Percentiles rank a stretch among this genome's conserved stretches.
Conservation (phyloP, 2,797 vertebrate species). For the Argentina silus region DNA sequence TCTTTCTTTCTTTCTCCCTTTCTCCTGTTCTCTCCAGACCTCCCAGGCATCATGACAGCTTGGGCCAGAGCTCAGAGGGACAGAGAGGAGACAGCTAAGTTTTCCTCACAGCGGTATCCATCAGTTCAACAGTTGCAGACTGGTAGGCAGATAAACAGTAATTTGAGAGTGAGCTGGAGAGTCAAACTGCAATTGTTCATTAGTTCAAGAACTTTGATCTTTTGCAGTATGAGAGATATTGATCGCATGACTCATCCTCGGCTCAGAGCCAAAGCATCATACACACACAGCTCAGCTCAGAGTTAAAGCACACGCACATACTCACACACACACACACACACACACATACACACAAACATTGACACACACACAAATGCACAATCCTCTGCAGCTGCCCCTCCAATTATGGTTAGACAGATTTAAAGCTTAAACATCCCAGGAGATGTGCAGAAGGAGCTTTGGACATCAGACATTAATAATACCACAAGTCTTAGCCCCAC, state of each 20-base stretch:
- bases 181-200: background rate
- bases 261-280: background rate
- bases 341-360: background rate
- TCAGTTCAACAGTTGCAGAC: background rate
- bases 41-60: background rate
- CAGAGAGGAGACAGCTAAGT: too few species aligned
- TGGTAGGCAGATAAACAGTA: slow-evolving; percentile 1
- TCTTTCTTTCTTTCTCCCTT: too few species aligned
- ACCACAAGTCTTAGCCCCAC: background rate
- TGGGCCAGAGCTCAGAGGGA: too few species aligned
- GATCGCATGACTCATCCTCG: background rate
- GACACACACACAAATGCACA: background rate
- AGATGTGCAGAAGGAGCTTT: background rate
- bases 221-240: background rate
- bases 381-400: background rate
- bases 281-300: background rate
- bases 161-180: background rate
- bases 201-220: background rate
- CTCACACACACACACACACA: background rate
- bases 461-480: background rate
- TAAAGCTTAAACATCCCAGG: slow-evolving; percentile 2
- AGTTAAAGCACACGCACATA: background rate
- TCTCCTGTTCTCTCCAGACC: too few species aligned
- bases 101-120: too few species aligned
- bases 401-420: background rate